Evolutionary conservation across 2,113 vertebrate genomes (phyloP).

Genomic region (Naja naja): DNA sequence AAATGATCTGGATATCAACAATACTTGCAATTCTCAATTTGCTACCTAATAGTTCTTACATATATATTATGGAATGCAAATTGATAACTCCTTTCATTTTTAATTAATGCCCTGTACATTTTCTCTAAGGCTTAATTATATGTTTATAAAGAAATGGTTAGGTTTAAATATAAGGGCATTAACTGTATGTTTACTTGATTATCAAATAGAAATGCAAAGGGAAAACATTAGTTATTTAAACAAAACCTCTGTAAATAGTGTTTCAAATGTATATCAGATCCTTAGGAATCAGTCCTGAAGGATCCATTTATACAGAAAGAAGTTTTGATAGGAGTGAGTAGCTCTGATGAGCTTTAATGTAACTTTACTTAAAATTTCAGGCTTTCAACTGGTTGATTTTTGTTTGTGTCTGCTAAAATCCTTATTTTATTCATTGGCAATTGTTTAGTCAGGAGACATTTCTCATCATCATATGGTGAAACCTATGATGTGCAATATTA

Average conservation of each 20-base stretch:
- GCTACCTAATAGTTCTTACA: not conserved
- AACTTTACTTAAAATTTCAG: not conserved
- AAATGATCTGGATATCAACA: not conserved
- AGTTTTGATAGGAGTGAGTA: not conserved
- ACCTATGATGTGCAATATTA: not conserved
- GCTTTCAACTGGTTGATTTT: not conserved
- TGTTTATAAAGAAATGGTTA: not conserved
- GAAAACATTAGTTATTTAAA: not conserved
- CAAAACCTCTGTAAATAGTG: not conserved
- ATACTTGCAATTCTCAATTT: not conserved
- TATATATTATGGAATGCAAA: not conserved
- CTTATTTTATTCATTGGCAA: not conserved
- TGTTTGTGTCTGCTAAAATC: not conserved
- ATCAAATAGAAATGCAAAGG: not conserved
- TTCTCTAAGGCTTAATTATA: not conserved
- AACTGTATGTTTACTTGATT: not conserved
- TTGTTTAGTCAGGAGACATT: not conserved
- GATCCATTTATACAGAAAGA: not conserved
- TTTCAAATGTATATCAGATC: not conserved
- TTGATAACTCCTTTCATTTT: not conserved
- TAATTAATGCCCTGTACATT: not conserved
- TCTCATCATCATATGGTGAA: not conserved
- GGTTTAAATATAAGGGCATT: not conserved
- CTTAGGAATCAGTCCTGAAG: not conserved
- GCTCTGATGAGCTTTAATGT: not conserved